Evolutionary conservation across 1,140 invertebrate species (phyloP).

Genomic region (Tetragonula clypearis): DNA sequence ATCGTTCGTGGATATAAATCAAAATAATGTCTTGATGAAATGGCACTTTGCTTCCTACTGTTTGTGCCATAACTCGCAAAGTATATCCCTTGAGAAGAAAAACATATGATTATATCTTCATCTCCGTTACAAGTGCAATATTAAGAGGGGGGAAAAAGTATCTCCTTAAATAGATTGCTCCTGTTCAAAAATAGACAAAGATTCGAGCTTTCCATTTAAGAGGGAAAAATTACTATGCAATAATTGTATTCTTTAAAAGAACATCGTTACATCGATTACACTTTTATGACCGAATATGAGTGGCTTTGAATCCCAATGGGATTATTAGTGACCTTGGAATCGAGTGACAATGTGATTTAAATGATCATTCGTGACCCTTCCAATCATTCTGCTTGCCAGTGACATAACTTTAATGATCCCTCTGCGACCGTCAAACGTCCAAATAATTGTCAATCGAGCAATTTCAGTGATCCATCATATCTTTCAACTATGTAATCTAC

Average conservation of each 20-base stretch:
- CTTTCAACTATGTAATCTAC: not conserved
- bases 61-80: too few relatives aligned
- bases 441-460: not conserved
- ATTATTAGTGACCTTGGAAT: too few relatives aligned
- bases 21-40: conserved; percentile 66
- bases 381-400: too few relatives aligned
- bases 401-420: not conserved
- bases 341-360: too few relatives aligned
- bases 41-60: too few relatives aligned
- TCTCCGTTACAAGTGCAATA: not conserved
- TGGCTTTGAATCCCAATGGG: not conserved
- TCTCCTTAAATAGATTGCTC: not conserved
- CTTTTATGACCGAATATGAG: not conserved
- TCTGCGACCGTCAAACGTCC: not conserved
- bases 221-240: not conserved
- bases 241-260: not conserved
- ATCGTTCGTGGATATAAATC: conserved; percentile 68
- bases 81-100: not conserved
- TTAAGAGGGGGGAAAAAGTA: not conserved
- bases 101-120: not conserved
- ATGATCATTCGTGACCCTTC: too few relatives aligned
- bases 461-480: not conserved
- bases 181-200: not conserved
- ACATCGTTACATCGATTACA: too few relatives aligned
- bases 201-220: not conserved